A percentile compares a stretch with the other conserved stretches of the same genome.
Evolutionary conservation across 2,113 vertebrate genomes (phyloP).

Genomic region (Egretta garzetta): DNA sequence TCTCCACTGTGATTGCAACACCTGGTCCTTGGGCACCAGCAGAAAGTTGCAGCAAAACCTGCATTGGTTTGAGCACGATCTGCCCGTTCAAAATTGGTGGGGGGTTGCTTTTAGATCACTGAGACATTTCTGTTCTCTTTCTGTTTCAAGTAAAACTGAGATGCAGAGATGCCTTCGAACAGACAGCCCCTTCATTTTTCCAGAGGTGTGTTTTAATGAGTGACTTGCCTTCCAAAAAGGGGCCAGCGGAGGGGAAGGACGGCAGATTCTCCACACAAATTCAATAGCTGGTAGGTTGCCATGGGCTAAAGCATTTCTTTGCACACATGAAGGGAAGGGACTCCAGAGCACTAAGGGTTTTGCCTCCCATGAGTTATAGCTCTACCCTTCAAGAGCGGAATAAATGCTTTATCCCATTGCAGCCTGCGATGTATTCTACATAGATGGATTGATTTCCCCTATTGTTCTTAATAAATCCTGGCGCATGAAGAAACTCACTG

Average conservation of each 20-base stretch:
- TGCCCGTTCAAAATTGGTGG: slow-evolving; percentile 10
- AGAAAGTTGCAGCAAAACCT: slow-evolving; percentile 56
- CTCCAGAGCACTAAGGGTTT: slow-evolving; percentile 63
- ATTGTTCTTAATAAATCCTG: slow-evolving; percentile 71
- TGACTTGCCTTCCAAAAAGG: slow-evolving; percentile 63
- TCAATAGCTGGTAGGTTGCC: slow-evolving; percentile 68
- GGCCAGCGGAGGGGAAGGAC: slow-evolving; percentile 60
- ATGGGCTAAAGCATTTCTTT: slow-evolving; percentile 64
- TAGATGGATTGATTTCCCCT: slow-evolving; percentile 70
- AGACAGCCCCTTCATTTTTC: slow-evolving; percentile 65
- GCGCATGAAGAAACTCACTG: slow-evolving; percentile 53
- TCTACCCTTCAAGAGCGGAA: slow-evolving; percentile 69
- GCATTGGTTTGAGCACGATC: neutral
- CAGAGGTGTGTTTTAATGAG: slow-evolving; percentile 69
- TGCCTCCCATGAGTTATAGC: slow-evolving; percentile 71
- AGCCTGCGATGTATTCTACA: slow-evolving; percentile 66
- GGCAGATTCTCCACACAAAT: slow-evolving; percentile 64
- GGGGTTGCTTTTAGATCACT: slow-evolving; percentile 30
- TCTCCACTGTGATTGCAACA: neutral
- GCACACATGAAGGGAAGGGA: slow-evolving; percentile 64
- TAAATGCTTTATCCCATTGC: slow-evolving; percentile 68
- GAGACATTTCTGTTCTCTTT: slow-evolving; percentile 50
- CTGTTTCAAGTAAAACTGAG: slow-evolving; percentile 48
- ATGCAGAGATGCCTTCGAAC: slow-evolving; percentile 50
- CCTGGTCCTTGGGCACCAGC: slow-evolving; percentile 40